Percentiles rank a stretch among this genome's conserved stretches.
Evolutionary conservation across 1,140 invertebrate genomes (phyloP).

Genomic region (Drosophila malerkotliana): DNA sequence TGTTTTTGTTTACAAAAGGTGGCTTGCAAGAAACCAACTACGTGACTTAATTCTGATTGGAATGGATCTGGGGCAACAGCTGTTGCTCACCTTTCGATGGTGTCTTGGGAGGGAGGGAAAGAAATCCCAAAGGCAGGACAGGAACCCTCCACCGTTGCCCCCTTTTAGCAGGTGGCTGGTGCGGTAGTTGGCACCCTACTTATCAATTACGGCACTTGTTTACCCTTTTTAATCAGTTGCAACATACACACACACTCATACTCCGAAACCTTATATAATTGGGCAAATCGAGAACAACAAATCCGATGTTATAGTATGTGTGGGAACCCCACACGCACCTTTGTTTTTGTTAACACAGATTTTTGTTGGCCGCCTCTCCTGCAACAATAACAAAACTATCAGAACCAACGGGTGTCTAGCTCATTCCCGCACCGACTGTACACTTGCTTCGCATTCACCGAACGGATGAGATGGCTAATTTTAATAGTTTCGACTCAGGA

Average conservation of each 20-base stretch:
- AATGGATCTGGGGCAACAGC: constrained; percentile 48
- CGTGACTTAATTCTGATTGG: constrained; percentile 62
- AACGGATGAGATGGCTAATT: constrained; percentile 10
- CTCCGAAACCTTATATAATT: constrained; percentile 63
- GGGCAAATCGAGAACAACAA: constrained; percentile 54
- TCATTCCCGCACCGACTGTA: constrained; percentile 9
- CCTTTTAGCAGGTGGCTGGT: background rate
- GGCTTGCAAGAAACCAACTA: constrained; percentile 8
- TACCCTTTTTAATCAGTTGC: constrained; percentile 25
- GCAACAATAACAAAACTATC: constrained; percentile 25
- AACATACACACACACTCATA: constrained; percentile 12
- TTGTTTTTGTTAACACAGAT: constrained; percentile 74
- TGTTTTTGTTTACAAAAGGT: constrained; percentile 20
- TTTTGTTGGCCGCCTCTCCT: constrained; percentile 37
- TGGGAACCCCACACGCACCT: constrained; percentile 56
- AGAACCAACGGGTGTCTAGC: background rate
- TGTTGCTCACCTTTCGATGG: constrained; percentile 50
- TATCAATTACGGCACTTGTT: constrained; percentile 2
- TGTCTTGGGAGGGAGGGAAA: constrained; percentile 1
- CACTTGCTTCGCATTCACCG: constrained; percentile 6
- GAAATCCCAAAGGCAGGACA: background rate
- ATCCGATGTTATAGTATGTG: constrained; percentile 20
- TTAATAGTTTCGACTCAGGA: constrained; percentile 19
- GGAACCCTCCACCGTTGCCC: constrained; percentile 1
- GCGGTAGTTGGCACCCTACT: background rate